These are phyloP conservation scores for Melieria omissa DNA, from an alignment of 2,888 invertebrate species.

Conservation along the genomic window DNA sequence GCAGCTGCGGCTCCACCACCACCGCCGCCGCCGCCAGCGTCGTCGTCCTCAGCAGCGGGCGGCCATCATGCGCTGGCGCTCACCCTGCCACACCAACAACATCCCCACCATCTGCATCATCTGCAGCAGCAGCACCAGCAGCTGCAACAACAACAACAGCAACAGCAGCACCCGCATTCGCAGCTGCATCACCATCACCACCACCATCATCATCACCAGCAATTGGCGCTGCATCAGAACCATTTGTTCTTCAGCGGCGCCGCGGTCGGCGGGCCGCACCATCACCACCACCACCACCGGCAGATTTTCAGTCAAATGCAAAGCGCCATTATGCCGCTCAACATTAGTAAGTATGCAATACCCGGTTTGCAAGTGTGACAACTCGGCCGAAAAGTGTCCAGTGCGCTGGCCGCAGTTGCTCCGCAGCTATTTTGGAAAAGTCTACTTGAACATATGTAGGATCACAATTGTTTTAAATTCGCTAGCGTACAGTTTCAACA, in stretches of 20 bases:
- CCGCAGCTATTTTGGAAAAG: no score
- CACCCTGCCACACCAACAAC: conserved; percentile 44
- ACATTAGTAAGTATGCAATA: conserved; percentile 66
- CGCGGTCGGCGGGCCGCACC: conserved; percentile 52
- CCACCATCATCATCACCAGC: conserved; percentile 50
- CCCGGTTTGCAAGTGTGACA: neutral
- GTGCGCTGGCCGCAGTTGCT: no score
- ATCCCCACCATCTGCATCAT: conserved; percentile 42
- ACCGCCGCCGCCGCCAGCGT: conserved; percentile 33
- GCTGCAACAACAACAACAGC: conserved; percentile 28
- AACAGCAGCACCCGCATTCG: conserved; percentile 39
- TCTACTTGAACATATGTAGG: no score
- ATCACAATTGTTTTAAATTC: no score
- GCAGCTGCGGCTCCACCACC: conserved; percentile 43
- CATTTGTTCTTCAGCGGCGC: conserved; percentile 58
- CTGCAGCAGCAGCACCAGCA: conserved; percentile 40
- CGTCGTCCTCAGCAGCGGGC: conserved; percentile 33
- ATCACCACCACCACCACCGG: conserved; percentile 60
- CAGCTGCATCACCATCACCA: conserved; percentile 39
- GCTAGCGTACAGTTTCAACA: no score
- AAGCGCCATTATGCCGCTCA: conserved; percentile 65
- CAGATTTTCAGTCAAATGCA: conserved; percentile 67
- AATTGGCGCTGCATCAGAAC: conserved; percentile 51
- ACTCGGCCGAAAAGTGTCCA: no score
- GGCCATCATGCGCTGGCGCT: conserved; percentile 26